A percentile compares a stretch with the other conserved stretches of the same genome.
Evolutionary conservation across 2,888 invertebrate species (phyloP).

Genomic region (Apodemia mormo): DNA sequence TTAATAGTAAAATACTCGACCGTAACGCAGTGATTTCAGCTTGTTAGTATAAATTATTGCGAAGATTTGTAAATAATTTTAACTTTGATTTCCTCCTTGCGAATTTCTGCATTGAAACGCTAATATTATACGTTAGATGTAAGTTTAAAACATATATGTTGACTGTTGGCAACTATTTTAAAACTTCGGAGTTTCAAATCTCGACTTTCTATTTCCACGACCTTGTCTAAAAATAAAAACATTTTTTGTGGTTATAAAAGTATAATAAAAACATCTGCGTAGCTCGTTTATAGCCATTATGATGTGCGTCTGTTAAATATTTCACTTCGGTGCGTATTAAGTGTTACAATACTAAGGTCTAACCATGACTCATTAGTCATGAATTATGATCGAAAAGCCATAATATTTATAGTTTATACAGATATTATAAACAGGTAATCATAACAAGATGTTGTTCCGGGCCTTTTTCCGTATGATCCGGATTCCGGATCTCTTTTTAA

Average conservation of each 20-base stretch:
- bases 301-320: conserved; percentile 2
- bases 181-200: not conserved
- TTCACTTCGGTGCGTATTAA: not conserved
- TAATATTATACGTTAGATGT: not conserved
- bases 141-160: not conserved
- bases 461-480: too few species aligned
- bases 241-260: conserved; percentile 14
- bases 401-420: not conserved
- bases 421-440: too few species aligned
- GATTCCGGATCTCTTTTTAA: too few species aligned
- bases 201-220: conserved; percentile 11
- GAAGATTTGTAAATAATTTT: too few species aligned
- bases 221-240: conserved; percentile 12
- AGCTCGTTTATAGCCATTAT: conserved; percentile 11
- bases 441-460: too few species aligned
- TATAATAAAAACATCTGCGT: conserved; percentile 1
- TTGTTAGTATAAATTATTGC: too few species aligned
- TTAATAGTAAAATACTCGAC: too few species aligned
- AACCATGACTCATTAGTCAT: not conserved
- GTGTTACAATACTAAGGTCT: not conserved
- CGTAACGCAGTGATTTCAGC: too few species aligned
- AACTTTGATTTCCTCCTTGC: too few species aligned
- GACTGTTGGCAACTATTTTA: conserved; percentile 10
- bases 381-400: not conserved
- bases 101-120: not conserved